A percentile compares a stretch with the other conserved stretches of the same genome.
phyloP scores from a whole-genome alignment of 1,140 invertebrate genomes.

The Zaprionus ghesquierei region DNA sequence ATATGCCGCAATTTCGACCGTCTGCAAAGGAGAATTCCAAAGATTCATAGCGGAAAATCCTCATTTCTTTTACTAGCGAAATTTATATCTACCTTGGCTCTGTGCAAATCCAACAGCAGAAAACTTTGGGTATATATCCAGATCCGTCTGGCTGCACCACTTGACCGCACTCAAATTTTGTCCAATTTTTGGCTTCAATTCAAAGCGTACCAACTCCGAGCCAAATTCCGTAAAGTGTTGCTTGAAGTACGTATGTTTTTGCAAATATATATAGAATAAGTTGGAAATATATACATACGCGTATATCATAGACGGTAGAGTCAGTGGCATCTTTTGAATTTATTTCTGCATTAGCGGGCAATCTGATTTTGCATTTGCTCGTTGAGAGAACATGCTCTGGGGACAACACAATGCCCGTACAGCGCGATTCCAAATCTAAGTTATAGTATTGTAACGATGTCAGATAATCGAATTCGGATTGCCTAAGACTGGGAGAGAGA shows the following conservation, averaged over 20 bases:
- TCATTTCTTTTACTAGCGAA: too few relatives aligned
- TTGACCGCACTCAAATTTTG: background rate
- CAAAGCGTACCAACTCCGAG: background rate
- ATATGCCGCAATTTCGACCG: background rate
- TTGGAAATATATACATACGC: too few relatives aligned
- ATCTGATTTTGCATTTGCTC: background rate
- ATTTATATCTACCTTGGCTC: too few relatives aligned
- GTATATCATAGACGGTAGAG: too few relatives aligned
- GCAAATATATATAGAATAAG: background rate
- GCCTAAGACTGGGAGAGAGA: too few relatives aligned
- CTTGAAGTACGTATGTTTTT: background rate
- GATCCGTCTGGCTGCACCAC: background rate
- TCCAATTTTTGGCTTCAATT: background rate
- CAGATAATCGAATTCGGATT: background rate
- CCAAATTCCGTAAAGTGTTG: background rate
- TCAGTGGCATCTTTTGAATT: too few relatives aligned
- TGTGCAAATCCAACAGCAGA: background rate
- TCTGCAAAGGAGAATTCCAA: too few relatives aligned
- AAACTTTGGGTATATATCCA: background rate
- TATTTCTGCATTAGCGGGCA: too few relatives aligned
- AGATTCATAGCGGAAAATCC: too few relatives aligned
- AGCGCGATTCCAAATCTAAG: background rate
- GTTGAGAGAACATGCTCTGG: background rate
- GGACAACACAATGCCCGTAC: background rate
- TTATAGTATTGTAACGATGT: background rate